A percentile compares a stretch with the other conserved stretches of the same genome.
Evolutionary conservation across 2,888 invertebrate species (phyloP).

Genomic region (Carterocephalus palaemon): DNA sequence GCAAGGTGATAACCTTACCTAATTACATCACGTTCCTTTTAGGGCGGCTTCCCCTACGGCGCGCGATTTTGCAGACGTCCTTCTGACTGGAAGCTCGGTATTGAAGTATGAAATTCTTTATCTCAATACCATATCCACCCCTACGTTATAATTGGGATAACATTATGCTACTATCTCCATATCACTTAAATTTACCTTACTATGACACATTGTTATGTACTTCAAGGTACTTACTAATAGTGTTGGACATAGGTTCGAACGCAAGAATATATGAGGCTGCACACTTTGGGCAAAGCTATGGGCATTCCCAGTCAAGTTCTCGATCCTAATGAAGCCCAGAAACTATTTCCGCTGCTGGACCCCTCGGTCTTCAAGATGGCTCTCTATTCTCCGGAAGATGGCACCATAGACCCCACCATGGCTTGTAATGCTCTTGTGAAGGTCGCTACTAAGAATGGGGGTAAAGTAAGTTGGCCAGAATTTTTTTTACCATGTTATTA

Average conservation of each 20-base stretch:
- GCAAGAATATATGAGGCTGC: conserved; percentile 89
- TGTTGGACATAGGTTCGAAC: conserved; percentile 80
- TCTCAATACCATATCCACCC: too few relatives aligned
- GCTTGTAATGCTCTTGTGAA: conserved; percentile 86
- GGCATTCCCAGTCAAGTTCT: conserved; percentile 87
- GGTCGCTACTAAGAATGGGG: conserved; percentile 85
- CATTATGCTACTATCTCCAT: too few relatives aligned
- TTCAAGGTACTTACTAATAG: too few relatives aligned
- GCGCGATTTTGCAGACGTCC: too few relatives aligned
- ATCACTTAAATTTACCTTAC: too few relatives aligned
- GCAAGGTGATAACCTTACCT: conserved; percentile 44
- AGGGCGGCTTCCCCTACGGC: too few relatives aligned
- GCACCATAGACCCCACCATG: conserved; percentile 91
- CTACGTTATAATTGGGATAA: too few relatives aligned
- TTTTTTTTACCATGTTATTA: too few relatives aligned
- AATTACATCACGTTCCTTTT: conserved; percentile 4
- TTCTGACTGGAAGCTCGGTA: too few relatives aligned
- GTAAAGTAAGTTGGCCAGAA: conserved; percentile 72
- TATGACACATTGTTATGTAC: too few relatives aligned
- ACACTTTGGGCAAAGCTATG: conserved; percentile 88
- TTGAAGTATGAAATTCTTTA: too few relatives aligned
- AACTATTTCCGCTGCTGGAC: conserved; percentile 87
- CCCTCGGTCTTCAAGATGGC: conserved; percentile 86
- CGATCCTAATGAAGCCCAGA: conserved; percentile 84
- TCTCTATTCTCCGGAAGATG: conserved; percentile 88